phyloP scores from a whole-genome alignment of 2,888 invertebrate species.

The Ochropleura leucogaster region DNA sequence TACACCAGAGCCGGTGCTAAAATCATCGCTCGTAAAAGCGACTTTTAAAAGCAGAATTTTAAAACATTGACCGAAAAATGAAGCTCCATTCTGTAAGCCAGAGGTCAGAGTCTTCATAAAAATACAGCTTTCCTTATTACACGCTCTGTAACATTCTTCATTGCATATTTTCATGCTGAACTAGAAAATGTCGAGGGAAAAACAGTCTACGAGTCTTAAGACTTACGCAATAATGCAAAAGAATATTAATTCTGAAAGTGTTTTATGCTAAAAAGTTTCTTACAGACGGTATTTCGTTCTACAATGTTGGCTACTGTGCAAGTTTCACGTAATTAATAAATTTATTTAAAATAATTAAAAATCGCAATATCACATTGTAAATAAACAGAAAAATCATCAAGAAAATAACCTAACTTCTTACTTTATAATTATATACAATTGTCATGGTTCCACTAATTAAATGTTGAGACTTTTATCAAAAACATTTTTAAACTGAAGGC shows the following conservation, averaged over 20 bases:
- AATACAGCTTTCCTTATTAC: conserved; percentile 62
- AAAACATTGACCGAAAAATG: conserved; percentile 43
- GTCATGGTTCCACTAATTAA: not conserved
- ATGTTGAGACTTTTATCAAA: not conserved
- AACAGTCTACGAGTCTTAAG: conserved; percentile 43
- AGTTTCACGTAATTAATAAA: not conserved
- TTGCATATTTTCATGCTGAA: conserved; percentile 61
- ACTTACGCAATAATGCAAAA: conserved; percentile 53
- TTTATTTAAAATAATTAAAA: not conserved
- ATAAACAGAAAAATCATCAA: not conserved
- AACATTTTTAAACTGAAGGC: not conserved
- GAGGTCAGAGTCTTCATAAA: conserved; percentile 57
- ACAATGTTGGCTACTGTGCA: not conserved
- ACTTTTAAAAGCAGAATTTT: conserved; percentile 31
- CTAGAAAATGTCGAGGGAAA: conserved; percentile 54
- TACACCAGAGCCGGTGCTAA: conserved; percentile 10
- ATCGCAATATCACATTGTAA: not conserved
- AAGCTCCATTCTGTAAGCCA: conserved; percentile 38
- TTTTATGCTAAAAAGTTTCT: conserved; percentile 32
- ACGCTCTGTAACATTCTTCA: conserved; percentile 63
- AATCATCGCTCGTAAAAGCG: conserved; percentile 25
- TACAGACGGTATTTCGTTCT: conserved; percentile 6
- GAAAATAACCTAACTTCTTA: not conserved
- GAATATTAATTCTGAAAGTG: conserved; percentile 52
- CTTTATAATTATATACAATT: not conserved